Conservation (phyloP, 2,888 invertebrate species). For the Octodonta nipae region DNA sequence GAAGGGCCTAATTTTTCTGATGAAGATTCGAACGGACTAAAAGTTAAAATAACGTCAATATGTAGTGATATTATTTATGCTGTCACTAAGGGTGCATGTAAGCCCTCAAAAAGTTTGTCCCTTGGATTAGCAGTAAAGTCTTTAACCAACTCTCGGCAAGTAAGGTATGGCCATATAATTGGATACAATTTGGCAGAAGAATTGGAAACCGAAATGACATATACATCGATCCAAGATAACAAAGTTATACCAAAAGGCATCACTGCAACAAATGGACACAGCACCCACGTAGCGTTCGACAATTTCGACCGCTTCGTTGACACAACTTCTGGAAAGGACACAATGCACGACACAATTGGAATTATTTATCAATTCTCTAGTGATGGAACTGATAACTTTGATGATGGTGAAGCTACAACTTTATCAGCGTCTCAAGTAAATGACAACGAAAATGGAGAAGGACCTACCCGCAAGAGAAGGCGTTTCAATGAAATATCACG, state of each 20-base stretch:
- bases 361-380: slow-evolving; percentile 12
- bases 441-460: slow-evolving; percentile 2
- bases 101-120: not conserved
- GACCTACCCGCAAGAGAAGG: slow-evolving; percentile 6
- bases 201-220: slow-evolving; percentile 22
- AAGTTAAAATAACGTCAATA: slow-evolving; percentile 8
- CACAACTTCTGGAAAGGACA: slow-evolving; percentile 18
- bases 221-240: slow-evolving; percentile 10
- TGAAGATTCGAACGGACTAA: slow-evolving; percentile 1
- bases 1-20: slow-evolving; percentile 2
- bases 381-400: slow-evolving; percentile 12
- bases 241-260: slow-evolving; percentile 21
- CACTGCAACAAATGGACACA: slow-evolving; percentile 10
- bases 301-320: slow-evolving; percentile 8
- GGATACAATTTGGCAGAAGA: slow-evolving; percentile 23
- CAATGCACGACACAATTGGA: slow-evolving; percentile 19
- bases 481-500: slow-evolving; percentile 8
- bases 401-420: slow-evolving; percentile 10
- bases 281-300: slow-evolving; percentile 24
- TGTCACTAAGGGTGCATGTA: not conserved
- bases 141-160: slow-evolving; percentile 20
- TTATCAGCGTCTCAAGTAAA: slow-evolving; percentile 4
- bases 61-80: slow-evolving; percentile 19
- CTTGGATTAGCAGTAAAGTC: slow-evolving; percentile 1
- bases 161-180: slow-evolving; percentile 22